Percentiles rank a stretch among this genome's conserved stretches.
Conservation (phyloP, 2,113 vertebrate genomes). For the Elephantulus edwardii region DNA sequence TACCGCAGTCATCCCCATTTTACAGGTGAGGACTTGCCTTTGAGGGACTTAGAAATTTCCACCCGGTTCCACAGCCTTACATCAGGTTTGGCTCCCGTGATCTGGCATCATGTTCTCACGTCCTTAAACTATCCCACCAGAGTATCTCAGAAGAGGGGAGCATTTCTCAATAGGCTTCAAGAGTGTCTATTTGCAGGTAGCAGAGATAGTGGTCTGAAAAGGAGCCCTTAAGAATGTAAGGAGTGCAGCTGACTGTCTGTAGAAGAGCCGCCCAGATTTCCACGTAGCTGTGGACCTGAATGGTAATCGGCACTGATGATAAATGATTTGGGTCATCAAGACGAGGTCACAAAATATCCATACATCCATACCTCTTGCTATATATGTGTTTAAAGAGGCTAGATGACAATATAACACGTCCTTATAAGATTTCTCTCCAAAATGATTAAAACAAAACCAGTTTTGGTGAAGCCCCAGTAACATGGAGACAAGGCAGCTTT, state of each 20-base stretch:
- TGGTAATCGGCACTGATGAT: neutral
- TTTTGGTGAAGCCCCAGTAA: neutral
- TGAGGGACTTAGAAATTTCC: neutral
- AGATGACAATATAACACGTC: neutral
- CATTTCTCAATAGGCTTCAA: too few relatives aligned
- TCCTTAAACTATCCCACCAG: neutral
- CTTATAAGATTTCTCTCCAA: neutral
- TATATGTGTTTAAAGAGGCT: neutral
- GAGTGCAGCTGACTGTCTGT: neutral
- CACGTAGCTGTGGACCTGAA: neutral
- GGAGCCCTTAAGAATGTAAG: neutral
- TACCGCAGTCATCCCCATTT: neutral
- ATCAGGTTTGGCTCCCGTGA: neutral
- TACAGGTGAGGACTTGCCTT: neutral
- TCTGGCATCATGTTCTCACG: neutral
- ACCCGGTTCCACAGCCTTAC: neutral
- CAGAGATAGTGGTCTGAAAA: neutral
- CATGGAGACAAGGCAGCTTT: neutral
- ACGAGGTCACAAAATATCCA: neutral
- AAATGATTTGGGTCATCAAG: neutral
- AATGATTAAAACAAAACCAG: neutral
- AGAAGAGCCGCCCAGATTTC: neutral
- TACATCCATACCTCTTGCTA: neutral
- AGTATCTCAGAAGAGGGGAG: neutral
- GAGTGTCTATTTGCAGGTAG: neutral